A percentile compares a stretch with the other conserved stretches of the same genome.
These are phyloP conservation scores for Dicentrarchus labrax DNA, from an alignment of 2,113 vertebrate genomes.

Conservation along the genomic window DNA sequence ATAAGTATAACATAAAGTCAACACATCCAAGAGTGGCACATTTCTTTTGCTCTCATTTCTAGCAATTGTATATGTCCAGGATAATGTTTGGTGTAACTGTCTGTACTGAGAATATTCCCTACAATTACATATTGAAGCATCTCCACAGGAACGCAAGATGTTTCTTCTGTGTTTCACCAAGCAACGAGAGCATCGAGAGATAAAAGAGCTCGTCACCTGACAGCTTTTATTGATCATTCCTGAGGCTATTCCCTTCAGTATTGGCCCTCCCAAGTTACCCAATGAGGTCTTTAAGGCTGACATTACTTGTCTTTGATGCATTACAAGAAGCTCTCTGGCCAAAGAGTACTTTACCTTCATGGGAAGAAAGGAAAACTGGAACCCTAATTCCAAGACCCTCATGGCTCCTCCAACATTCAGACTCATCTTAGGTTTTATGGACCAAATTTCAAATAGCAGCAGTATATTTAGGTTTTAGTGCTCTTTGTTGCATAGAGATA, in stretches of 20 bases:
- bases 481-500: not conserved
- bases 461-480: not conserved
- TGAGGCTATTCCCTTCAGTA: not conserved
- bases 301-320: not conserved
- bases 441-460: not conserved
- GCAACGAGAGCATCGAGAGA: not conserved
- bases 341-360: not conserved
- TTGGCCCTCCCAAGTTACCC: not conserved
- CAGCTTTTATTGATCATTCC: not conserved
- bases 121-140: not conserved
- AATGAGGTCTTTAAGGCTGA: not conserved
- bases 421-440: not conserved
- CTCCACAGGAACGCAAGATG: not conserved
- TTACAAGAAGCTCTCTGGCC: not conserved
- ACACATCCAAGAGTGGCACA: no score
- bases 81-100: not conserved
- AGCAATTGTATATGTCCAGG: not conserved
- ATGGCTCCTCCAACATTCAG: no score
- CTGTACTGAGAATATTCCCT: not conserved
- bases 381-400: no score
- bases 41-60: not conserved
- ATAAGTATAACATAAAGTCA: not conserved
- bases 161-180: not conserved
- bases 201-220: not conserved
- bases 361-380: not conserved